Conservation (phyloP, 2,888 invertebrate genomes). For the Epinotia demarniana region DNA sequence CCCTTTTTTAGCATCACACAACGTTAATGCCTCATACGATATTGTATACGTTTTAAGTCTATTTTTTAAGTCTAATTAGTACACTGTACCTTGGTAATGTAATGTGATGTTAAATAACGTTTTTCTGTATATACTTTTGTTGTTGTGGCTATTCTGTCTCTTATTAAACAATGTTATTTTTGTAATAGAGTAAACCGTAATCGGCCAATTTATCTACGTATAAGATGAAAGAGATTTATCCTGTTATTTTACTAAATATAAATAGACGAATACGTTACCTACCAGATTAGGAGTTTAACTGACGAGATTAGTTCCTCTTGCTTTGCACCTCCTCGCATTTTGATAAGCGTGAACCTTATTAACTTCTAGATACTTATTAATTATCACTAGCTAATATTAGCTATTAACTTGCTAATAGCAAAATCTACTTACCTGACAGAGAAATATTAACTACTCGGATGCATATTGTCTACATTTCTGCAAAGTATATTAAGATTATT, state of each 20-base stretch:
- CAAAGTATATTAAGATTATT: not conserved
- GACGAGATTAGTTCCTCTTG: constrained; percentile 16
- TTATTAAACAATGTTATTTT: no score
- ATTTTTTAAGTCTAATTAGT: no score
- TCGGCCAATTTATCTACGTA: no score
- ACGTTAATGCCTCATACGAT: no score
- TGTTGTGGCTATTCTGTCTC: not conserved
- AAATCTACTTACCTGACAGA: not conserved
- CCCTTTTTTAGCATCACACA: no score
- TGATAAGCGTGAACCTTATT: constrained; percentile 21
- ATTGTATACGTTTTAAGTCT: no score
- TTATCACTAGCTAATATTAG: not conserved
- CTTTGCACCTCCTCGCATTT: constrained; percentile 22
- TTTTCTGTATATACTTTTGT: no score
- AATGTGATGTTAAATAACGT: no score
- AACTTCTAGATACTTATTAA: constrained; percentile 21
- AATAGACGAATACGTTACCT: not conserved
- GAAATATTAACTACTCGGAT: not conserved
- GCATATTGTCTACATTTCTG: not conserved
- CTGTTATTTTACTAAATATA: no score
- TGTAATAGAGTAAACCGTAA: no score
- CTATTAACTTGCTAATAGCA: constrained; percentile 3
- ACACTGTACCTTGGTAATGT: no score
- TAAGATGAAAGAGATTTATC: no score
- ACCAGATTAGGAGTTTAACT: not conserved